Evolutionary conservation across 2,797 vertebrate species (phyloP), one percentile per base, ranked within the genome.

Genomic region (Borostomias antarcticus): DNA sequence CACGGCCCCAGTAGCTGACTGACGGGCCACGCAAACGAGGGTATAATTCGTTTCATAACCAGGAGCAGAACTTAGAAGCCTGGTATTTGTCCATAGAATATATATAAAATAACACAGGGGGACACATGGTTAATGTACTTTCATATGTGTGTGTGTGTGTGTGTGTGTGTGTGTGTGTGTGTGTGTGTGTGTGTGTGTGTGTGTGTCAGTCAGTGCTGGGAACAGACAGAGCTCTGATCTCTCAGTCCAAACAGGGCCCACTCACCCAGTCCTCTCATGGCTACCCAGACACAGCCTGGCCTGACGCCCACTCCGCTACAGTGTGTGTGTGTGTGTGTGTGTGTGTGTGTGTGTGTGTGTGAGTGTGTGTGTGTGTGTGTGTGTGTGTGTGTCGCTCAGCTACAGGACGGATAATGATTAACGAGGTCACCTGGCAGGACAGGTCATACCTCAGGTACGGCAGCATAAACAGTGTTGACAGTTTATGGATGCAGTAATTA

Each of bases 301-400:
- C n/a, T n/a, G n/a, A n/a, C n/a, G n/a, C n/a, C n/a, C n/a, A n/a
- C n/a, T n/a, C n/a, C n/a, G n/a, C n/a, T n/a, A n/a, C n/a, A n/a
- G 29, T 62, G 54, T 32, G 6, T 33, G 29, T 29, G 52, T 52
- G 21, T 25, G 48, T 51, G 48, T 21, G 19, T 51, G 48, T 51
- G 21, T 26, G 50, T 52, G 50, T 25, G 28, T 25, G 21, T 64
- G 45, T 30, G 15, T 59, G 53, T 29, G 26, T 29, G 53, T 30
- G 28, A n/a, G 53, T 30, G 50, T 59, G 9, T 54, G 29, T 53
- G 61, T 45, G 23, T 64, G 43, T 29, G 48, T 53, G 48, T 37
- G 2, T 40, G 40, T 51, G 43, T 57, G 57, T 59, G 73, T 70
- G 66, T 75, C 73, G 79, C 66, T 72, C 26, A 21, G 58, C 7